phyloP scores from a whole-genome alignment of 2,797 vertebrate genomes.

The Distichodus sexfasciatus region DNA sequence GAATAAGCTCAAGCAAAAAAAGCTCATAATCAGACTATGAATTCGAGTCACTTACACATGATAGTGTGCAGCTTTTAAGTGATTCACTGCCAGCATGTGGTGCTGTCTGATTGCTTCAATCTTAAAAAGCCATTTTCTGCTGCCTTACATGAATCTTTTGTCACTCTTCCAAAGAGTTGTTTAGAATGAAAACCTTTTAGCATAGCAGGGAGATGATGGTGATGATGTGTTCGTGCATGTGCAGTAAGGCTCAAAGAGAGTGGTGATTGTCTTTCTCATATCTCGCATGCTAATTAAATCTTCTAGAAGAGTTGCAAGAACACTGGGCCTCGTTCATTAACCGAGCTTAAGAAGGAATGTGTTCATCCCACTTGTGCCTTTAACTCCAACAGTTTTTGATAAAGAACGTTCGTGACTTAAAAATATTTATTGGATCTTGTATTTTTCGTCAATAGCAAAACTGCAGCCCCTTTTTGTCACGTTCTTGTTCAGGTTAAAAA shows the following conservation, averaged over 20 bases:
- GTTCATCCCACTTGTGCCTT: too few species aligned
- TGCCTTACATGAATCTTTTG: conserved; percentile 6
- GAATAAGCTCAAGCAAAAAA: background rate
- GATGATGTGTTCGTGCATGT: background rate
- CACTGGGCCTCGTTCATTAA: conserved; percentile 6
- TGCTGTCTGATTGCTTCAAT: conserved; percentile 15
- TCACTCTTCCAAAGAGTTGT: conserved; percentile 27
- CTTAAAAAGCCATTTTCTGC: conserved; percentile 12
- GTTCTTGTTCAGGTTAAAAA: too few species aligned
- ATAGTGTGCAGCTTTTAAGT: conserved; percentile 24
- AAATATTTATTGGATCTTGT: too few species aligned
- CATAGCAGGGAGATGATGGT: background rate
- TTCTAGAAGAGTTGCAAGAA: background rate
- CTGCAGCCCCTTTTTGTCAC: too few species aligned
- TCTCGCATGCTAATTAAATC: background rate
- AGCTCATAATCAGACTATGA: conserved; percentile 31
- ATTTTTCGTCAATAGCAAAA: too few species aligned
- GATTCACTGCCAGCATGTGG: conserved; percentile 38
- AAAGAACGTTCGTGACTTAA: too few species aligned
- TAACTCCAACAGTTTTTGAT: too few species aligned
- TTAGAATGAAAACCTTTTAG: background rate
- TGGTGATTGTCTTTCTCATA: background rate
- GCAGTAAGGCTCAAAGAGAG: background rate
- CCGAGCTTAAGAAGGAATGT: background rate
- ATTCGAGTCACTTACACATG: conserved; percentile 16